Conservation (phyloP, 2,113 vertebrate genomes). For the Gasterosteus aculeatus region DNA sequence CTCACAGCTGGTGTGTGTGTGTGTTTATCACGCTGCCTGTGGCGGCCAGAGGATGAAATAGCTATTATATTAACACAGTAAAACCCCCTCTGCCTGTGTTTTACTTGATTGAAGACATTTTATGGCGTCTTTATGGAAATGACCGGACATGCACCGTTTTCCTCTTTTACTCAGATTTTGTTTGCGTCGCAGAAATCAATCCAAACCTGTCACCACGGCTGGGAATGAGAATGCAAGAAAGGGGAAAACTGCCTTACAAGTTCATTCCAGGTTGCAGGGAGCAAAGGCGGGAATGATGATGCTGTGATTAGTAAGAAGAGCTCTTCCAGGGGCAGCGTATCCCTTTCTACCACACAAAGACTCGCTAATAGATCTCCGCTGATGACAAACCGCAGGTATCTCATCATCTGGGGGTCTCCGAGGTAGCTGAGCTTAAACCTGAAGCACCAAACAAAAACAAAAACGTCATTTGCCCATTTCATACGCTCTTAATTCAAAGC, state of each 20-base stretch:
- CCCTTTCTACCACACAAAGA: conserved; percentile 55
- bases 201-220: conserved; percentile 37
- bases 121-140: conserved; percentile 58
- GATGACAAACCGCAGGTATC: conserved; percentile 63
- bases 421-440: conserved; percentile 57
- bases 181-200: conserved; percentile 57
- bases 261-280: conserved; percentile 48
- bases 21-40: conserved; percentile 32
- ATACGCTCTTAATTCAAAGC: conserved; percentile 34
- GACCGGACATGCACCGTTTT: conserved; percentile 50
- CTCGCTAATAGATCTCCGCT: conserved; percentile 64
- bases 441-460: conserved; percentile 36
- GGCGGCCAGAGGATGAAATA: conserved; percentile 35
- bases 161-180: conserved; percentile 55
- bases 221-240: conserved; percentile 36
- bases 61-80: conserved; percentile 45
- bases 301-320: conserved; percentile 68
- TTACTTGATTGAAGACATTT: conserved; percentile 69
- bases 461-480: conserved; percentile 57
- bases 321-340: conserved; percentile 57
- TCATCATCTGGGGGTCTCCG: conserved; percentile 62
- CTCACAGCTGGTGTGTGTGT: conserved; percentile 26
- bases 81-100: conserved; percentile 51
- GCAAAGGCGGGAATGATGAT: conserved; percentile 61
- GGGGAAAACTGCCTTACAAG: conserved; percentile 49